phyloP scores from a whole-genome alignment of 2,113 vertebrate genomes.

The Furnarius figulus region DNA sequence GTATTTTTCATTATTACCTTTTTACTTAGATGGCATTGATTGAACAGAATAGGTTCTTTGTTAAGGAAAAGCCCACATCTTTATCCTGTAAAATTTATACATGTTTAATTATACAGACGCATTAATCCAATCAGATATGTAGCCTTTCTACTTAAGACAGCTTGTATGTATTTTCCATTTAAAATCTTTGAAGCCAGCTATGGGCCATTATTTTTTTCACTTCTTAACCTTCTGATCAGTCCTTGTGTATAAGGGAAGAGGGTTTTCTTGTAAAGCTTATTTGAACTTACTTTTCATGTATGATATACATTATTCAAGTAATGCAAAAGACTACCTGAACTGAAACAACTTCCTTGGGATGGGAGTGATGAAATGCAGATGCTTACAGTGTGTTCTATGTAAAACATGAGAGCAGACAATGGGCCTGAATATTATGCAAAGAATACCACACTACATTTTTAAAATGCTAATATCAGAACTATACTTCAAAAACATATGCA shows the following conservation, averaged over 20 bases:
- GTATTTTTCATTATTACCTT: background rate
- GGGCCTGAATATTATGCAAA: background rate
- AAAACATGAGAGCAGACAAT: conserved; percentile 14
- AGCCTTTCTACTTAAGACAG: background rate
- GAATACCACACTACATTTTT: background rate
- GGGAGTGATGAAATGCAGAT: conserved; percentile 32
- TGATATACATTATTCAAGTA: conserved; percentile 37
- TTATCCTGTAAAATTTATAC: background rate
- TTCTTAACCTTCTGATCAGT: background rate
- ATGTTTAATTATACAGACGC: background rate
- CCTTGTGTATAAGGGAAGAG: background rate
- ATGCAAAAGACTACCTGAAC: background rate
- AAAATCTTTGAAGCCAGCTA: background rate
- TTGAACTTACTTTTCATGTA: background rate
- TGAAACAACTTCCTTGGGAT: background rate
- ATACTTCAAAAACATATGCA: background rate
- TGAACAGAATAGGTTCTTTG: background rate
- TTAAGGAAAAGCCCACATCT: background rate
- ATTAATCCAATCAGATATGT: background rate
- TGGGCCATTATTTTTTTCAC: background rate
- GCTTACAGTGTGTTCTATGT: background rate
- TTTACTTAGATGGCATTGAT: background rate
- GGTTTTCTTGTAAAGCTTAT: background rate
- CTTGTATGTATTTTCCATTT: background rate
- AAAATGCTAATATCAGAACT: background rate